Evolutionary conservation across 2,888 invertebrate species (phyloP).

Genomic region (Vannuccia rotundouncinata): DNA sequence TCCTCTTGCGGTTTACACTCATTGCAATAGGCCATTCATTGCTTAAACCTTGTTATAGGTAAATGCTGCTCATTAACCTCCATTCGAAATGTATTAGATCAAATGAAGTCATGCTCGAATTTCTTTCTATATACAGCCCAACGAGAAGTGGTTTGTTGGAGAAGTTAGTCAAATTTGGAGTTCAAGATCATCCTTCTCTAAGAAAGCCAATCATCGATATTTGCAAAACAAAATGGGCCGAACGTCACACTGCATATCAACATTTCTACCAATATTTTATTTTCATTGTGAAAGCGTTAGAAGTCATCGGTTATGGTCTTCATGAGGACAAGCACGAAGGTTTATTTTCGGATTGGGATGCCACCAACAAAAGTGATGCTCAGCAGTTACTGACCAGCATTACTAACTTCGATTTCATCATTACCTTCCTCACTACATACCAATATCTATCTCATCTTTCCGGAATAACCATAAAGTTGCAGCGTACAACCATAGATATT

Average conservation of each 20-base stretch:
- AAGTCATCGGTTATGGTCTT: slow-evolving; percentile 35
- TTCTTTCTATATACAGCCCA: not conserved
- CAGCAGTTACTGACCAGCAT: slow-evolving; percentile 33
- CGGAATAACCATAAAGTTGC: slow-evolving; percentile 33
- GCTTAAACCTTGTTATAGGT: not conserved
- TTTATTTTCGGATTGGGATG: not conserved
- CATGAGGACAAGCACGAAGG: not conserved
- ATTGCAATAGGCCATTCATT: slow-evolving; percentile 25
- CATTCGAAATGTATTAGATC: not conserved
- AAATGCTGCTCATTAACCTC: not conserved
- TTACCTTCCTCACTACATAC: slow-evolving; percentile 29
- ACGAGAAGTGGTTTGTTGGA: not conserved
- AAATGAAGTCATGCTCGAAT: not conserved
- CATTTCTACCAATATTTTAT: slow-evolving; percentile 35
- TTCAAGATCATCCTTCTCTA: not conserved
- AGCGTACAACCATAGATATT: slow-evolving; percentile 30
- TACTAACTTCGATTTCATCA: slow-evolving; percentile 28
- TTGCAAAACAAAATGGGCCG: slow-evolving; percentile 39
- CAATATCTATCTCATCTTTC: slow-evolving; percentile 31
- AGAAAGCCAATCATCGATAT: slow-evolving; percentile 38
- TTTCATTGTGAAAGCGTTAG: slow-evolving; percentile 35
- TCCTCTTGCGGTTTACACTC: slow-evolving; percentile 22
- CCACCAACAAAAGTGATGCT: slow-evolving; percentile 18
- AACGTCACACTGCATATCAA: slow-evolving; percentile 32
- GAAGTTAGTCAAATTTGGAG: not conserved